Conservation (phyloP, 2,113 vertebrate genomes). For the Hemiprocne comata region DNA sequence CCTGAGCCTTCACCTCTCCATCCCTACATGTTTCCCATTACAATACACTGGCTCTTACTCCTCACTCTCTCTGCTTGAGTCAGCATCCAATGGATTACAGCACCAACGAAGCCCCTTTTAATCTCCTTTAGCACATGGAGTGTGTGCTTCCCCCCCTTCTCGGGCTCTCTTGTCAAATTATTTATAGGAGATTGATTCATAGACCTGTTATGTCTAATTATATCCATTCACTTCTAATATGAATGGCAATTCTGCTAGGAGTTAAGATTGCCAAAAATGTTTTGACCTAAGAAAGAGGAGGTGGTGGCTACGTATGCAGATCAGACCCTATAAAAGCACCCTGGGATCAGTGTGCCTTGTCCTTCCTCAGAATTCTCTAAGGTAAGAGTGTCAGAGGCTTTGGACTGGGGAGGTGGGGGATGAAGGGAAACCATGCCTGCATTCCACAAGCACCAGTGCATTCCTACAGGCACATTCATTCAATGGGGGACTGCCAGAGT, state of each 20-base stretch:
- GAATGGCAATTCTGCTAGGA: slow-evolving; percentile 75
- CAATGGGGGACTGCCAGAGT: not conserved
- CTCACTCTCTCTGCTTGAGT: not conserved
- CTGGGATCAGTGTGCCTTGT: slow-evolving; percentile 22
- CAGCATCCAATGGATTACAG: not conserved
- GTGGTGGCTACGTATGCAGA: slow-evolving; percentile 73
- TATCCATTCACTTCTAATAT: slow-evolving; percentile 79
- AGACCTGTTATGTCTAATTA: slow-evolving; percentile 79
- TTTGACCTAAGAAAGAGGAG: slow-evolving; percentile 76
- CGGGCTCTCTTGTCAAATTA: slow-evolving; percentile 74
- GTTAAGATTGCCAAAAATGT: slow-evolving; percentile 72
- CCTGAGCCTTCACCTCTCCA: not conserved
- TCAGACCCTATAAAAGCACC: slow-evolving; percentile 74
- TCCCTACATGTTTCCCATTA: not conserved
- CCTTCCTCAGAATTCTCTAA: slow-evolving; percentile 68
- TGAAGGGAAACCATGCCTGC: not conserved
- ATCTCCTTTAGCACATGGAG: not conserved
- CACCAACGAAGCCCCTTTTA: not conserved
- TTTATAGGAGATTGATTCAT: slow-evolving; percentile 77
- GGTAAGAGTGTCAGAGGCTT: slow-evolving; percentile 65
- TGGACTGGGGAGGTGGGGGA: not conserved
- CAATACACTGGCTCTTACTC: not conserved
- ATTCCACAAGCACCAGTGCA: slow-evolving; percentile 45
- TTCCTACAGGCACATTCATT: not conserved
- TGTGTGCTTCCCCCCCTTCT: not conserved